Base-by-base conservation (phyloP, 2,113 vertebrate species). In the Perca flavescens region DNA sequence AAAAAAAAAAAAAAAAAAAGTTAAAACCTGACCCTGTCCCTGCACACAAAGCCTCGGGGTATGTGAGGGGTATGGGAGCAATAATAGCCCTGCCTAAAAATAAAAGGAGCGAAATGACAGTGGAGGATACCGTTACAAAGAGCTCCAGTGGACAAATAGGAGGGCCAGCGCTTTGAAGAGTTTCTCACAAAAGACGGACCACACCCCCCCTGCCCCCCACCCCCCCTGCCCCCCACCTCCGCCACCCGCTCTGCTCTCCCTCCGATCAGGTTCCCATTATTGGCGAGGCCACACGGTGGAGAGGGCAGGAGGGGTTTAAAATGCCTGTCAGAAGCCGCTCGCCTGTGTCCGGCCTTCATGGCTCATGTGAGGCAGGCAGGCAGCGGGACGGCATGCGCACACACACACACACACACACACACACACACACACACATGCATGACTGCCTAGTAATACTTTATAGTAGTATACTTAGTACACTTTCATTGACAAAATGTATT, bases 41-140 rank as follows among this genome's bases (percentile, higher is more conserved):
- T 89, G 76, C 79, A 79, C 79, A 93, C 82, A 94, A 93, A 80
- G 87, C 87, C 83, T 72, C 3, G 74, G 89, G 88, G 91, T 79
- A 88, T 92, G 88, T 66, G 71, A 60, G 85, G 92, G 89, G 54
- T 84, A 86, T 79, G 80, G 77, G 53, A 77, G 79, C 87, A 85
- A 89, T 86, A 93, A 67, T 85, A 89, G 61, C 75, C 92, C 82
- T 86, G 89, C 79, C 77, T 93, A 90, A 93, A 95, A 94, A 93
- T 93, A 94, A 93, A 93, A 91, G 91, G 87, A 79, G 64, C 89
- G 85, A 92, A 94, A 95, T 93, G 91, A 94, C 94, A 92, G 87
- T 86, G 88, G 82, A 82, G 79, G 82, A 87, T 94, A 91, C 74
- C 85, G 85, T 92, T 94, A 93, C 86, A 94, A 94, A 94, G 90